Evolutionary conservation across 2,888 invertebrate species (phyloP), one percentile per base, ranked within the genome.

Genomic region (Augiades crinisus): DNA sequence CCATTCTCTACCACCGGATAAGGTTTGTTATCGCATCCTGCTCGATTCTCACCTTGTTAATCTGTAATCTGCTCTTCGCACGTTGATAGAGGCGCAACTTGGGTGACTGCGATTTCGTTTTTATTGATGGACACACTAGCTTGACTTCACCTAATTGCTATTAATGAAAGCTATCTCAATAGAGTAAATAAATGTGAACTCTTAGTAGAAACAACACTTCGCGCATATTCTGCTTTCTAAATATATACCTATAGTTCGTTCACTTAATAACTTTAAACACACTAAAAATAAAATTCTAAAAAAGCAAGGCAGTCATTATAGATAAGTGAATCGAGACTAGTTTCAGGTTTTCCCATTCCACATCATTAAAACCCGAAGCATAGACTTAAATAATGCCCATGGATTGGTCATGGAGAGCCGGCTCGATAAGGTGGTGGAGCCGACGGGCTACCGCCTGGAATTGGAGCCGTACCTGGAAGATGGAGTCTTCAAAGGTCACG

Each of bases 311-410:
- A n/a, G n/a, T n/a, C n/a, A n/a, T n/a, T n/a, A n/a, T n/a, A n/a
- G n/a, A n/a, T n/a, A n/a, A n/a, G n/a, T n/a, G n/a, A n/a, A 27
- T 10, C 3, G 4, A 1, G 2, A 16, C 8, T 27, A 13, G 8
- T 6, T 27, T 19, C 17, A 46, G 43, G 31, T 53, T 6, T 27
- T 37, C 5, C 30, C 44, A 14, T 44, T 67, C 12, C 84, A 88
- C 61, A 84, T 88, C 50, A 85, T 86, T 36, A 82, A 82, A 57
- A 72, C 84, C 0, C 79, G 90, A 43, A 95, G 95, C 67, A 94
- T 95, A 56, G 95, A 95, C 68, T 75, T 95, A 45, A 94, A 94
- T 62, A 93, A 94, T 56, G 92, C 94, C 0, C 92, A 94, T 64
- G 87, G 91, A 0, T 76, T 94, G 6, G 91, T 92, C 30, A 91